Conservation (phyloP, 2,113 vertebrate species). For the Ophiodon elongatus region DNA sequence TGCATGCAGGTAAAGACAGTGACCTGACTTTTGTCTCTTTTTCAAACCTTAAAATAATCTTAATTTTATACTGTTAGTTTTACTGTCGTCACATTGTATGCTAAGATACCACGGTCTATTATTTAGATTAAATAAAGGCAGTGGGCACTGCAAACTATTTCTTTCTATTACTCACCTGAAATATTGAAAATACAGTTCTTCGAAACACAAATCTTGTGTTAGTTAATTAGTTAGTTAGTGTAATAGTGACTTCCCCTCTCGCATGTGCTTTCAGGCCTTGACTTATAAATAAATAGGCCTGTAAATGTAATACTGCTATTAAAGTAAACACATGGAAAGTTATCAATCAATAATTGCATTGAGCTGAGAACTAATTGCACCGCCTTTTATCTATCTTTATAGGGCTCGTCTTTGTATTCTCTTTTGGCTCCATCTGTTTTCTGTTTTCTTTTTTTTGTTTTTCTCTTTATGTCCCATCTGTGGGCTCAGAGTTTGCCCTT, state of each 20-base stretch:
- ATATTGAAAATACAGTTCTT: background rate
- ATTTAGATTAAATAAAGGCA: background rate
- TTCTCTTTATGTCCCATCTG: constrained; percentile 88
- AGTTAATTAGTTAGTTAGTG: too few relatives aligned
- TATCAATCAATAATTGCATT: constrained; percentile 26
- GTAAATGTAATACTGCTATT: constrained; percentile 4
- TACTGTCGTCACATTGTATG: background rate
- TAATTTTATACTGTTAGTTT: background rate
- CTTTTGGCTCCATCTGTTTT: background rate
- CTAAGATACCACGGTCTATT: background rate
- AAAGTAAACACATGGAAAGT: background rate
- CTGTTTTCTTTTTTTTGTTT: background rate
- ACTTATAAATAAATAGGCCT: too few relatives aligned
- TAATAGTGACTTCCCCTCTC: background rate
- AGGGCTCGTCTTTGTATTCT: background rate
- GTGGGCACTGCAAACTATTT: background rate
- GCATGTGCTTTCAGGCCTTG: background rate
- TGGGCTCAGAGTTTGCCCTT: constrained; percentile 91
- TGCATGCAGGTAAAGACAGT: constrained; percentile 88
- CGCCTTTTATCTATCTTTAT: background rate
- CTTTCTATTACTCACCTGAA: background rate
- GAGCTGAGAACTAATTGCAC: background rate
- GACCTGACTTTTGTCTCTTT: background rate
- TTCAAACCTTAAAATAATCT: background rate
- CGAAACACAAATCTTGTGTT: constrained; percentile 6